phyloP scores from a whole-genome alignment of 2,113 vertebrate species.

The Callaeas wilsoni region DNA sequence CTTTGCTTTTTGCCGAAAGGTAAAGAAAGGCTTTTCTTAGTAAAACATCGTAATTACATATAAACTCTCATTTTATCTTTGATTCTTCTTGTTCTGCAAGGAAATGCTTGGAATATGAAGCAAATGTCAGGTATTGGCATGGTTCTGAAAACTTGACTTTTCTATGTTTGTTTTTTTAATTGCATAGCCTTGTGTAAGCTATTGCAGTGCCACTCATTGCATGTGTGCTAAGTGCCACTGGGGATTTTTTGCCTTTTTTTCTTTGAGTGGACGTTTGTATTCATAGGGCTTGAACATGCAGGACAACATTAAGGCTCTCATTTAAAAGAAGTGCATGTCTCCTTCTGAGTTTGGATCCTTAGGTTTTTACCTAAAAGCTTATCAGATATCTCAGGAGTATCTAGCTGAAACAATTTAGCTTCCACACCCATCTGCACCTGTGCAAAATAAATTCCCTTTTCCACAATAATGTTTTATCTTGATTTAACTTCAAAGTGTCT shows the following conservation, averaged over 20 bases:
- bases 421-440: conserved; percentile 56
- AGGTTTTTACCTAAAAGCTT: conserved; percentile 5
- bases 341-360: not conserved
- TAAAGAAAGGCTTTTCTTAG: not conserved
- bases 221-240: not conserved
- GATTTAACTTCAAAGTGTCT: conserved; percentile 50
- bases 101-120: not conserved
- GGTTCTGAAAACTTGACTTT: not conserved
- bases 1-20: not conserved
- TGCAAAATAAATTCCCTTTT: conserved; percentile 39
- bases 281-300: not conserved
- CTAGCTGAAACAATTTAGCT: conserved; percentile 4
- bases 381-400: conserved; percentile 29
- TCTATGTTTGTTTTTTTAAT: not conserved
- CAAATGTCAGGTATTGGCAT: not conserved
- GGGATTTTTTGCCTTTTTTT: not conserved
- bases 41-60: not conserved
- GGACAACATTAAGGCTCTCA: not conserved
- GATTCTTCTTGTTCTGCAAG: not conserved
- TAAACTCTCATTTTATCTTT: not conserved
- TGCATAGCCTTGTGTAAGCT: not conserved
- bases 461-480: conserved; percentile 47
- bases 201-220: not conserved
- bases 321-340: not conserved
- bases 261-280: not conserved